Conservation (phyloP, 1,140 invertebrate genomes). For the Ylistrum balloti region DNA sequence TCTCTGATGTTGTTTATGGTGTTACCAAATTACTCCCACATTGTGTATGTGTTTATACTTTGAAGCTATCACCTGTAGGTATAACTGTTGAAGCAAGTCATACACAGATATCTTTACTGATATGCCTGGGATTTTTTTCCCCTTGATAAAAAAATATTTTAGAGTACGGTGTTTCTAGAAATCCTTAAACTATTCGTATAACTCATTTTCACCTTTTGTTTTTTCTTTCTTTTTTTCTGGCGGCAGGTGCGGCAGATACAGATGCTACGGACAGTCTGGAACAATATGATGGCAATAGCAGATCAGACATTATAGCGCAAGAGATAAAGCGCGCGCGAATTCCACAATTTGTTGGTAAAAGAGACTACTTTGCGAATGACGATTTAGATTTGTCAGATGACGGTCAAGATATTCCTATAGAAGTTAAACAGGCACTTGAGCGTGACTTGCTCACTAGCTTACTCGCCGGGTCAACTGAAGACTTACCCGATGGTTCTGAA, state of each 20-base stretch:
- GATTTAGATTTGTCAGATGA: background rate
- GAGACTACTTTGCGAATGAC: constrained; percentile 2
- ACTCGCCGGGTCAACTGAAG: background rate
- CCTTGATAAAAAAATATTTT: too few species aligned
- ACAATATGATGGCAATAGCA: constrained; percentile 16
- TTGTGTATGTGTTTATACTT: too few species aligned
- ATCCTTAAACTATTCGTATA: too few species aligned
- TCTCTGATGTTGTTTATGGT: too few species aligned
- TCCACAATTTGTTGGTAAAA: background rate
- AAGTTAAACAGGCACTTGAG: background rate
- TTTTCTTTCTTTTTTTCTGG: background rate
- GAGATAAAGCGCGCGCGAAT: constrained; percentile 4
- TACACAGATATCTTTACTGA: too few species aligned
- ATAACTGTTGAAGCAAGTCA: too few species aligned
- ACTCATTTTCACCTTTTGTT: background rate
- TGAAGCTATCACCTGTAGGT: too few species aligned
- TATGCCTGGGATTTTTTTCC: too few species aligned
- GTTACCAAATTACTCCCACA: too few species aligned
- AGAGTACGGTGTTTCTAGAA: too few species aligned
- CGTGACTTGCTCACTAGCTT: background rate
- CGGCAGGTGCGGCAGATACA: background rate
- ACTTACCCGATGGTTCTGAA: background rate
- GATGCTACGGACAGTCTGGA: background rate
- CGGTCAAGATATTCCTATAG: background rate
- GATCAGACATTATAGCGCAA: background rate